Evolutionary conservation across 2,113 vertebrate genomes (phyloP).

Genomic region (Corydoras maculifer): DNA sequence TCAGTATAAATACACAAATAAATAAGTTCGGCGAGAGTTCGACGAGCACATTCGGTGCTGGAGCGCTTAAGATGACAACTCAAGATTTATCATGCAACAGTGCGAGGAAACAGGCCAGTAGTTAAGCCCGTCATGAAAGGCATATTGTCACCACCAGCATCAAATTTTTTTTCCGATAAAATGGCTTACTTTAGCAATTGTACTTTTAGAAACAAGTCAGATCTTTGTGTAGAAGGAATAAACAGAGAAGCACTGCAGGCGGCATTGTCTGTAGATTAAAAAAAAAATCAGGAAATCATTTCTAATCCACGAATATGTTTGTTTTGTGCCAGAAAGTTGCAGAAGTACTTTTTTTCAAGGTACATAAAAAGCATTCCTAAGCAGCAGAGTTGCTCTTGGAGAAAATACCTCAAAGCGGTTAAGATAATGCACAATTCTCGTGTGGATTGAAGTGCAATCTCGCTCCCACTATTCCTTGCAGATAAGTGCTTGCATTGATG

Average conservation of each 20-base stretch:
- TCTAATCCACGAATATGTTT: conserved; percentile 68
- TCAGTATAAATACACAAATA: conserved; percentile 65
- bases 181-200: conserved; percentile 65
- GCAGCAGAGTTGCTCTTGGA: conserved; percentile 65
- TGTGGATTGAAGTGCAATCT: conserved; percentile 75
- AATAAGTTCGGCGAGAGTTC: conserved; percentile 67
- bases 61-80: conserved; percentile 63
- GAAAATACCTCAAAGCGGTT: conserved; percentile 70
- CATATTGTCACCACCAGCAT: conserved; percentile 50
- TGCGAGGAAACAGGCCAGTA: conserved; percentile 56
- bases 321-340: conserved; percentile 64
- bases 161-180: conserved; percentile 44
- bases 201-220: conserved; percentile 67
- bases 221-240: conserved; percentile 58
- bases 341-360: conserved; percentile 58
- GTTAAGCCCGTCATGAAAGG: conserved; percentile 62
- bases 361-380: background rate
- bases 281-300: conserved; percentile 69
- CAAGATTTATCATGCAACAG: conserved; percentile 66
- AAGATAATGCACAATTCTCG: conserved; percentile 65
- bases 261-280: background rate
- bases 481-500: conserved; percentile 72
- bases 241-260: conserved; percentile 44
- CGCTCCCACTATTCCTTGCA: conserved; percentile 63
- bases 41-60: conserved; percentile 54